Evolutionary conservation across 92 coral and sea anemone genomes (phyloP).

Genomic region (Palythoa grandiflora): DNA sequence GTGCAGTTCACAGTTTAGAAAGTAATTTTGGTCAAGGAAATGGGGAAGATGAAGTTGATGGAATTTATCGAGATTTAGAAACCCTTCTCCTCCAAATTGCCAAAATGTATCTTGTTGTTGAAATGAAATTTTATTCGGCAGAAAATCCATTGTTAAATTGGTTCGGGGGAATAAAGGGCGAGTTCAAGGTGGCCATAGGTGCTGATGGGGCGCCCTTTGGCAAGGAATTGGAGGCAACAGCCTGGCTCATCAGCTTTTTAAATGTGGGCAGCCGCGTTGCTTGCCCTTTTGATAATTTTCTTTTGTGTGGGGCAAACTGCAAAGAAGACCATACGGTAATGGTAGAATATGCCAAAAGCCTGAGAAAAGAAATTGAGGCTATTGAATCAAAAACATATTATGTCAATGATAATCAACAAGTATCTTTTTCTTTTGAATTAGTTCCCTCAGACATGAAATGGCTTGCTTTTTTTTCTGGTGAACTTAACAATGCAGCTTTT

Average conservation of each 20-base stretch:
- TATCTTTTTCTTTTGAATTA: conserved; percentile 69
- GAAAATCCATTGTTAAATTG: conserved; percentile 19
- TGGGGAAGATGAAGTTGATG: conserved; percentile 13
- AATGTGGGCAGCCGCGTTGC: conserved; percentile 47
- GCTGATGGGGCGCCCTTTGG: conserved; percentile 62
- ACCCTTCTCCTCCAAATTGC: conserved; percentile 25
- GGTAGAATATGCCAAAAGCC: conserved; percentile 28
- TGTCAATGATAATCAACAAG: conserved; percentile 26
- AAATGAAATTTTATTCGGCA: not conserved
- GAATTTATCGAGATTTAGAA: conserved; percentile 12
- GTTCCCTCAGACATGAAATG: conserved; percentile 84
- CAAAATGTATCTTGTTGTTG: conserved; percentile 6
- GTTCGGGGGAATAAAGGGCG: not conserved
- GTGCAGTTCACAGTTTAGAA: conserved; percentile 2
- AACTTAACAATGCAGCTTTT: conserved; percentile 54
- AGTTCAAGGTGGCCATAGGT: conserved; percentile 43
- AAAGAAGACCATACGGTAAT: conserved; percentile 42
- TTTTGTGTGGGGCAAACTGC: conserved; percentile 46
- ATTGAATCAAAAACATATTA: conserved; percentile 67
- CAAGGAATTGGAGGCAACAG: conserved; percentile 39
- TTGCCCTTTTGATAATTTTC: conserved; percentile 38
- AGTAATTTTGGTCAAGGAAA: conserved; percentile 16
- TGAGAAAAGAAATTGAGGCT: conserved; percentile 38
- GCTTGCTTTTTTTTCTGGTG: conserved; percentile 76
- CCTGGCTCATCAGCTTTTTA: conserved; percentile 48